These are phyloP conservation scores for Diplazon laetatorius DNA, from an alignment of 2,888 invertebrate genomes.

Conservation along the genomic window DNA sequence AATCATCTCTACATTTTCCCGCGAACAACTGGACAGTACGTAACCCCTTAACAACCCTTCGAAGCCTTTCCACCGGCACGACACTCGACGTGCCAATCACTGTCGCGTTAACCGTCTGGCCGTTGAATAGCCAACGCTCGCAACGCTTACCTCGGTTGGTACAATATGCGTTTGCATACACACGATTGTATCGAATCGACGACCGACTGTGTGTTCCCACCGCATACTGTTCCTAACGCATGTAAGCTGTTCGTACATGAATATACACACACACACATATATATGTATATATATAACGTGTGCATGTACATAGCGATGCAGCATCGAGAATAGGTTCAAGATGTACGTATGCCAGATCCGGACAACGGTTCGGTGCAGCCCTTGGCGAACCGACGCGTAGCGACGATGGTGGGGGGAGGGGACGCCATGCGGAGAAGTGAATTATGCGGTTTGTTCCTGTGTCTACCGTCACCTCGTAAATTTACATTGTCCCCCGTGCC, in stretches of 20 bases:
- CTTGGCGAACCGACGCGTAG: constrained; percentile 26
- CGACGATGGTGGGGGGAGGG: constrained; percentile 40
- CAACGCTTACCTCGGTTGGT: constrained; percentile 4
- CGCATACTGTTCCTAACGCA: constrained; percentile 2
- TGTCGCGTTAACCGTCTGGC: not conserved
- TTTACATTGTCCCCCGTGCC: constrained; percentile 70
- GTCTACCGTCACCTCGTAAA: constrained; percentile 76
- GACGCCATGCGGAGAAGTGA: constrained; percentile 67
- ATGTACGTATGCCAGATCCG: constrained; percentile 42
- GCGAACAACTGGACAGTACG: no score
- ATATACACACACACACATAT: no score
- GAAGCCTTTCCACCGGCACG: not conserved
- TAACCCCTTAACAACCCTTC: no score
- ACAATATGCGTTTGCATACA: constrained; percentile 21
- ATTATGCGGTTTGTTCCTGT: constrained; percentile 73
- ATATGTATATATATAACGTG: constrained; percentile 4
- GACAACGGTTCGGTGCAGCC: constrained; percentile 13
- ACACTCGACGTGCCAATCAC: constrained; percentile 2
- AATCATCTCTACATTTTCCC: no score
- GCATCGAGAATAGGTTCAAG: constrained; percentile 12
- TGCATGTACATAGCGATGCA: not conserved
- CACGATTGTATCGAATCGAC: constrained; percentile 33
- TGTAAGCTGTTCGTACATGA: constrained; percentile 1
- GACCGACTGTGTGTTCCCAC: not conserved
- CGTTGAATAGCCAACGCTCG: not conserved